phyloP scores from a whole-genome alignment of 2,888 invertebrate species.

The Ophion ventricosus region DNA sequence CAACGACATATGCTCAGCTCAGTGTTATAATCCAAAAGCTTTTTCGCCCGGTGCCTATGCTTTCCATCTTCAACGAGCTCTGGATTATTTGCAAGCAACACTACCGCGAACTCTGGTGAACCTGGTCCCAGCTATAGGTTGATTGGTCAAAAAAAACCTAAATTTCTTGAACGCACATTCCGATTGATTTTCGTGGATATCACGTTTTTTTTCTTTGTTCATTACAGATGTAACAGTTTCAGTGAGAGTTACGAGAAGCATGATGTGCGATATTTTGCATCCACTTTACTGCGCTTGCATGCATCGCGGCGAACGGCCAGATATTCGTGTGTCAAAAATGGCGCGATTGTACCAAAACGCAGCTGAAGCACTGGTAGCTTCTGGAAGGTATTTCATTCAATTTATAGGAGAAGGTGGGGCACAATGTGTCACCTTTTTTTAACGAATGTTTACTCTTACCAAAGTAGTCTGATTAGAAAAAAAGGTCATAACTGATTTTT shows the following conservation, averaged over 20 bases:
- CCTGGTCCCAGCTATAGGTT: conserved; percentile 89
- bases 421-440: too few relatives aligned
- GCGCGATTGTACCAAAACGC: conserved; percentile 88
- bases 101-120: conserved; percentile 89
- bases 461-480: too few relatives aligned
- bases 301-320: conserved; percentile 86
- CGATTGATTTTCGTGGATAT: conserved; percentile 5
- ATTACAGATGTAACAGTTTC: conserved; percentile 89
- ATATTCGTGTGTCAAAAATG: conserved; percentile 86
- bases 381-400: conserved; percentile 79
- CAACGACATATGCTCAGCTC: conserved; percentile 90
- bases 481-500: too few relatives aligned
- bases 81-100: conserved; percentile 88
- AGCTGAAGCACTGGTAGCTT: conserved; percentile 86
- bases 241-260: conserved; percentile 86
- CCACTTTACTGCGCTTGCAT: conserved; percentile 90
- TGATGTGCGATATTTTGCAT: conserved; percentile 90
- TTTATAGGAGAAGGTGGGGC: too few relatives aligned
- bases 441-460: too few relatives aligned
- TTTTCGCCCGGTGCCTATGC: conserved; percentile 87
- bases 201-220: not conserved
- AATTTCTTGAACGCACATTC: conserved; percentile 21
- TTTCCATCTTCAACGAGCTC: conserved; percentile 86
- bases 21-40: conserved; percentile 84
- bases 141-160: conserved; percentile 70